Evolutionary conservation across 2,797 vertebrate species (phyloP).

Genomic region (Xenopus petersii): DNA sequence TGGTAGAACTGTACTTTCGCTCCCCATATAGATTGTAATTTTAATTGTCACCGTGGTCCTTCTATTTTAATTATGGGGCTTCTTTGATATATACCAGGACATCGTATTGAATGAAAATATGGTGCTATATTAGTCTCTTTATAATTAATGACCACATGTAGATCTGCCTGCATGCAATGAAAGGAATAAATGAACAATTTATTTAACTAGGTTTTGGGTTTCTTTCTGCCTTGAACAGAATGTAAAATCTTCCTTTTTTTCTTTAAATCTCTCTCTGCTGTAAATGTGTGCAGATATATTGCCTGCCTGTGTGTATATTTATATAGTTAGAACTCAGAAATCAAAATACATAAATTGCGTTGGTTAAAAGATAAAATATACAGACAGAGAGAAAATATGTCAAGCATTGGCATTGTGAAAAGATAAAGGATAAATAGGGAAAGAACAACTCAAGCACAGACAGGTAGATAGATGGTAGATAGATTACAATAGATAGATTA

Average conservation of each 20-base stretch:
- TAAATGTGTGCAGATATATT: neutral
- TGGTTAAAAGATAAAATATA: too few species aligned
- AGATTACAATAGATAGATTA: too few species aligned
- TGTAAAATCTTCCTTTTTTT: too few species aligned
- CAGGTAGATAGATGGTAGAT: too few species aligned
- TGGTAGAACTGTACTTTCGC: constrained; percentile 78
- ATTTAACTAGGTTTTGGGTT: constrained; percentile 82
- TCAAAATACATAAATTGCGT: too few species aligned
- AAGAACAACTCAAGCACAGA: too few species aligned
- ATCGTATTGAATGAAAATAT: constrained; percentile 83
- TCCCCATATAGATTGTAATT: constrained; percentile 81
- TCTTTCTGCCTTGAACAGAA: constrained; percentile 68
- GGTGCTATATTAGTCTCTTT: constrained; percentile 83
- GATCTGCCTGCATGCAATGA: constrained; percentile 78
- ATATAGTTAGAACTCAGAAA: too few species aligned
- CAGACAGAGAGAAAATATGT: too few species aligned
- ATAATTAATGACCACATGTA: constrained; percentile 84
- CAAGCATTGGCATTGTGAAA: too few species aligned
- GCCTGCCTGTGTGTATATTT: too few species aligned
- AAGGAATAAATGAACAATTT: constrained; percentile 84
- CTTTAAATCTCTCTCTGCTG: too few species aligned
- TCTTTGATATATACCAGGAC: constrained; percentile 82
- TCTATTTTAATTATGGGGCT: constrained; percentile 83
- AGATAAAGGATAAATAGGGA: too few species aligned
- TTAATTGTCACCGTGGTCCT: constrained; percentile 83